Evolutionary conservation across 1,140 invertebrate genomes (phyloP).

Genomic region (Drosophila pachea): DNA sequence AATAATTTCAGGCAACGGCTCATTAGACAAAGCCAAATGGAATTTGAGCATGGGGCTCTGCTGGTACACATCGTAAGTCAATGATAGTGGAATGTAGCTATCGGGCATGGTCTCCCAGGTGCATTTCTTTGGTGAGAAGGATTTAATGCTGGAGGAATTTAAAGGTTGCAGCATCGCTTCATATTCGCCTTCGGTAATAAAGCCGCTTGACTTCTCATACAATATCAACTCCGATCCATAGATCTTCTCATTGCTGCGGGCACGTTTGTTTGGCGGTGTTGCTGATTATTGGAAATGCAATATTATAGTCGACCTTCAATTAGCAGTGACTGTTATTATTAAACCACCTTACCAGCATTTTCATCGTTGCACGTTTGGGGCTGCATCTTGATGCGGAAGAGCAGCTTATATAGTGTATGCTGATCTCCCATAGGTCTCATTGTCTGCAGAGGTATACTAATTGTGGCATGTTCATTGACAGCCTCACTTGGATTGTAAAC

Average conservation of each 20-base stretch:
- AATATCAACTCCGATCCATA: conserved; percentile 92
- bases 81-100: conserved; percentile 81
- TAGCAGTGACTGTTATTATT: not conserved
- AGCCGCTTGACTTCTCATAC: conserved; percentile 93
- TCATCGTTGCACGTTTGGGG: conserved; percentile 74
- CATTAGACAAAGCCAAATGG: conserved; percentile 89
- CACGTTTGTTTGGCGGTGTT: conserved; percentile 61
- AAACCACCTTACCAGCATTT: conserved; percentile 51
- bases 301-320: not conserved
- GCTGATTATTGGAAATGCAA: conserved; percentile 13
- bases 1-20: conserved; percentile 85
- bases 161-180: conserved; percentile 90
- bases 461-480: conserved; percentile 85
- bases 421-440: conserved; percentile 89
- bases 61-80: conserved; percentile 84
- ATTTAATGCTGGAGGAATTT: conserved; percentile 80
- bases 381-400: conserved; percentile 86
- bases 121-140: conserved; percentile 83
- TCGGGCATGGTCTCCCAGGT: conserved; percentile 91
- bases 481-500: conserved; percentile 90
- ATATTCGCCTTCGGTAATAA: conserved; percentile 93
- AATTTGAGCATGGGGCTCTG: conserved; percentile 90
- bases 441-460: conserved; percentile 91
- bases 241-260: conserved; percentile 80
- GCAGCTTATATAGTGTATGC: conserved; percentile 91